Evolutionary conservation across 1,140 invertebrate species (phyloP).

Genomic region (Brachionus manjavacas): DNA sequence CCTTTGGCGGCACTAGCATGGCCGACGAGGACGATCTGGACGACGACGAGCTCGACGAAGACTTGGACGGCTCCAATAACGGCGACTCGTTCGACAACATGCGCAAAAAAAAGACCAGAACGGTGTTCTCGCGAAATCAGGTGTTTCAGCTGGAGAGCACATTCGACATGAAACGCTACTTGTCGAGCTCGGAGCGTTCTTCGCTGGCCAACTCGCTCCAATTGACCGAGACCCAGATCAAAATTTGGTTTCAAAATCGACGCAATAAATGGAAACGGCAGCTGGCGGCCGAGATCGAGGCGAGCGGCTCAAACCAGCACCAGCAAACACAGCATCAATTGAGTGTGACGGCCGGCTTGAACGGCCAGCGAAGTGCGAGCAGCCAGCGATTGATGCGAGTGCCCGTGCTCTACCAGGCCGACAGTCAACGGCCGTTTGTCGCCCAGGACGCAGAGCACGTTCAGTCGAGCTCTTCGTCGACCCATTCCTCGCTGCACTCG

Average conservation of each 20-base stretch:
- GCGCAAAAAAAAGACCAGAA: constrained; percentile 93
- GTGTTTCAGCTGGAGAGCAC: constrained; percentile 95
- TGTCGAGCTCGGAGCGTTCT: constrained; percentile 89
- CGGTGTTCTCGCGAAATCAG: constrained; percentile 82
- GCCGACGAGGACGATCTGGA: constrained; percentile 14
- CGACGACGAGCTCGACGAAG: neutral
- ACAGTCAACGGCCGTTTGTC: too few species aligned
- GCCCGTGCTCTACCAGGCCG: neutral
- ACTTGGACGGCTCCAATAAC: constrained; percentile 26
- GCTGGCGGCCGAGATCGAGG: constrained; percentile 38
- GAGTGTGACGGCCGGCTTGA: neutral
- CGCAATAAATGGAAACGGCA: constrained; percentile 43
- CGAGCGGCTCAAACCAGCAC: neutral
- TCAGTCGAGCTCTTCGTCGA: neutral
- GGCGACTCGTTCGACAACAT: constrained; percentile 31
- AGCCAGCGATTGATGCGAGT: neutral
- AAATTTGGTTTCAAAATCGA: constrained; percentile 44
- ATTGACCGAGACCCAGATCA: constrained; percentile 76
- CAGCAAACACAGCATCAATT: neutral
- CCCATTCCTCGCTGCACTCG: neutral
- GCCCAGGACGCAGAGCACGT: too few species aligned
- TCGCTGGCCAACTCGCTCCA: constrained; percentile 85
- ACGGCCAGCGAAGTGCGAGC: neutral
- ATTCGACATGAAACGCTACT: constrained; percentile 93
- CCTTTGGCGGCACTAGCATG: neutral